These are phyloP conservation scores for Busseola fusca DNA, from an alignment of 2,888 invertebrate genomes.

Conservation along the genomic window DNA sequence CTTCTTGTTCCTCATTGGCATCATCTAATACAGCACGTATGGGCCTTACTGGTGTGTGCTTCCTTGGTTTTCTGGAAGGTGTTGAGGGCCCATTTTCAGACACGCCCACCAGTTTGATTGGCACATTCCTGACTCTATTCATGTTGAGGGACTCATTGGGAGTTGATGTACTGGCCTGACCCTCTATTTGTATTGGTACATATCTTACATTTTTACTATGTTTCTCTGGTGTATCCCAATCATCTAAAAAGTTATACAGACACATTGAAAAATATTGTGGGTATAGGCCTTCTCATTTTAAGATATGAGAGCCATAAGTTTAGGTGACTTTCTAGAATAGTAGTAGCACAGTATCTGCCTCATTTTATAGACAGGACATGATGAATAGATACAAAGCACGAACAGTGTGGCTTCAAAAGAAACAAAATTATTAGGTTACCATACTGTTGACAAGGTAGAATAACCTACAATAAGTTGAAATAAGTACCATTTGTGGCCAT, in stretches of 20 bases:
- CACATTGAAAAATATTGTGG: background rate
- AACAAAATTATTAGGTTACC: constrained; percentile 34
- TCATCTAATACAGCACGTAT: constrained; percentile 77
- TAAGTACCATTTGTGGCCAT: constrained; percentile 78
- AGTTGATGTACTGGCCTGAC: constrained; percentile 84
- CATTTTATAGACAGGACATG: background rate
- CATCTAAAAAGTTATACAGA: constrained; percentile 66
- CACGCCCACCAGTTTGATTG: constrained; percentile 73
- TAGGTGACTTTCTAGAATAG: background rate
- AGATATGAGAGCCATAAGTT: background rate
- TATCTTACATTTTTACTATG: constrained; percentile 76
- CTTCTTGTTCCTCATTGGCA: constrained; percentile 79
- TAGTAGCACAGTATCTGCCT: background rate
- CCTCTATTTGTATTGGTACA: constrained; percentile 83
- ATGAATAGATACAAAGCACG: constrained; percentile 1
- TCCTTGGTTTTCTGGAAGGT: constrained; percentile 74
- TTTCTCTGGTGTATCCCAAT: constrained; percentile 70
- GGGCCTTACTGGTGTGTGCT: constrained; percentile 76
- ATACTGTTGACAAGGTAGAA: constrained; percentile 1
- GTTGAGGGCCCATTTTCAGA: constrained; percentile 73
- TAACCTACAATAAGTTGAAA: constrained; percentile 11
- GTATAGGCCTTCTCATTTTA: background rate
- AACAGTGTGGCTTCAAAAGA: background rate
- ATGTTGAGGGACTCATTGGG: constrained; percentile 72
- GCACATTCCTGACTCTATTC: constrained; percentile 69